Base-by-base conservation (phyloP, 64 coral and sea anemone genomes). In the Pachyseris speciosa region DNA sequence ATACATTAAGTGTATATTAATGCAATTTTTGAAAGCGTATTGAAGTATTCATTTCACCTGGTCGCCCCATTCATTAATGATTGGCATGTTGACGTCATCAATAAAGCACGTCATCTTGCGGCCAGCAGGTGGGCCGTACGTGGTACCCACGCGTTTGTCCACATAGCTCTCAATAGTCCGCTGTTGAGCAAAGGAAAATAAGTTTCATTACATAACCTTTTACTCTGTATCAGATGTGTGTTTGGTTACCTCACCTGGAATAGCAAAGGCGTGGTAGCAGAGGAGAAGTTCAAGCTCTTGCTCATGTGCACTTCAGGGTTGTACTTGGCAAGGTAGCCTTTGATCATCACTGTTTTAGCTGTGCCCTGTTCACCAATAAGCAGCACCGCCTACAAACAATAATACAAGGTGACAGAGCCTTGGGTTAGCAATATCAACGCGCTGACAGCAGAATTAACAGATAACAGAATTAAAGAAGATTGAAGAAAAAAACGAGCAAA, bases 11-110 rank as follows among this genome's bases (percentile, higher is more conserved):
- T n/a, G n/a, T n/a, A n/a, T n/a, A n/a, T n/a, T n/a, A 11, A 6
- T 45, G 43, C 4, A 45, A 45, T 45, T 45, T 11, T 12, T n/a
- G 15, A 55, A 4, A 17, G 13, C 8, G 0, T 25, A 27, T 11
- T 25, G 17, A n/a, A 5, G 26, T 20, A 9, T 20, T n/a, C n/a
- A n/a, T n/a, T 71, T 91, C 8, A 95, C 96, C 93, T 98, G 96
- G 24, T 98, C 96, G 8, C 96, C 96, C 96, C 96, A 98, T 73
- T 98, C 96, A 30, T 98, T 98, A 31, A 98, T 98, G 17, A 95
- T 93, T 0, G 96, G 96, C 96, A 98, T 98, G 44, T 98, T 98
- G n/a, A 98, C 63, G 45, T 98, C 96, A 32, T 98, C 96, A 59
- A 98, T 78, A 28, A 98, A 98, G 34, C 90, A 89, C 4, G 96